Percentiles rank a stretch among this genome's conserved stretches.
Conservation (phyloP, 1,140 invertebrate genomes). For the Pseudomyrmex sp. region DNA sequence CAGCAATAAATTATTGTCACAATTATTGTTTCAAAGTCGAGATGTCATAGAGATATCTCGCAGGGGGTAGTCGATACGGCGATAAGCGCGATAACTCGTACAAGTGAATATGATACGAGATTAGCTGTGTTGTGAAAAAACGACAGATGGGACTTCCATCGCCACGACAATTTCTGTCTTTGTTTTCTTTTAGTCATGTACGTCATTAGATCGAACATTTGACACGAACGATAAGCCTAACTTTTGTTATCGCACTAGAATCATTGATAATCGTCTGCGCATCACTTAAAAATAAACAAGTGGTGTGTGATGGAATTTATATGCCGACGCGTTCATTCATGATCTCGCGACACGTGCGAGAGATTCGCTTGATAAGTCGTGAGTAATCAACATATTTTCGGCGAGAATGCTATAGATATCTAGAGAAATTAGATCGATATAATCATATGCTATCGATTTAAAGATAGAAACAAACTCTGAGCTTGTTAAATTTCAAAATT, state of each 20-base stretch:
- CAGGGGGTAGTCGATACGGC: neutral
- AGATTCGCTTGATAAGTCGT: conserved; percentile 3
- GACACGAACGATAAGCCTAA: conserved; percentile 52
- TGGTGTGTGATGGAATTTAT: conserved; percentile 44
- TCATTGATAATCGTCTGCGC: conserved; percentile 70
- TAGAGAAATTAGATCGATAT: neutral
- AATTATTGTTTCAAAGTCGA: neutral
- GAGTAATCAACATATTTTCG: conserved; percentile 7
- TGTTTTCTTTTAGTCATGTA: conserved; percentile 55
- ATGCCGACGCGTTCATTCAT: conserved; percentile 68
- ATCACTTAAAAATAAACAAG: conserved; percentile 71
- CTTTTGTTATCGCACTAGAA: conserved; percentile 55
- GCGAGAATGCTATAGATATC: neutral
- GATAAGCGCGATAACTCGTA: conserved; percentile 13
- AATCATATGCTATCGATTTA: too few relatives aligned
- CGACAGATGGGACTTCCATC: neutral
- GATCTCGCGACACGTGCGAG: conserved; percentile 63
- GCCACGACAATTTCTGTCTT: neutral
- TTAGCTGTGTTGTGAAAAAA: neutral
- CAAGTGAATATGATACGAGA: neutral
- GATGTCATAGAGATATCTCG: too few relatives aligned
- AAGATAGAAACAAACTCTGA: neutral
- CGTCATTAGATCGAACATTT: neutral
- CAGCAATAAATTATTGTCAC: conserved; percentile 14
- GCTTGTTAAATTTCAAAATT: neutral